Conservation (phyloP, 2,888 invertebrate genomes). For the Eristalinus aeneus region DNA sequence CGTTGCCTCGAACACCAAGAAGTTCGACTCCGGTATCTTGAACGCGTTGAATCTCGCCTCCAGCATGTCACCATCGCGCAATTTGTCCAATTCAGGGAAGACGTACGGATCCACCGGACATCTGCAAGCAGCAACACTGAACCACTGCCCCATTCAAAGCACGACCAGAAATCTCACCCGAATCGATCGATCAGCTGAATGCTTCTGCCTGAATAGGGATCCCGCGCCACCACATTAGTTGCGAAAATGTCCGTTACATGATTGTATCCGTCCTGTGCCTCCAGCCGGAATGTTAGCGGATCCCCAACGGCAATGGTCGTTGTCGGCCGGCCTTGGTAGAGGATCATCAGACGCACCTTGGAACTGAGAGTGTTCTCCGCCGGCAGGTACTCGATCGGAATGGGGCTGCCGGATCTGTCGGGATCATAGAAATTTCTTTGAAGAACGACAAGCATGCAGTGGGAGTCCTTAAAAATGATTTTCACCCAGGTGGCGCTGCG, state of each 20-base stretch:
- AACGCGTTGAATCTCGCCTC: conserved; percentile 96
- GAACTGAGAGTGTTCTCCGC: conserved; percentile 95
- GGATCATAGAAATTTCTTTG: conserved; percentile 81
- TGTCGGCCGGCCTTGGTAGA: conserved; percentile 94
- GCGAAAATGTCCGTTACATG: conserved; percentile 95
- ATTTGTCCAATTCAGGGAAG: conserved; percentile 93
- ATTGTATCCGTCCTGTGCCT: conserved; percentile 94
- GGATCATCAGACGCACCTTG: conserved; percentile 89
- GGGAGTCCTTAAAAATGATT: conserved; percentile 55
- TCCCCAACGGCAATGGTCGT: conserved; percentile 97
- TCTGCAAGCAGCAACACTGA: conserved; percentile 80
- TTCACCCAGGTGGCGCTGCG: neutral
- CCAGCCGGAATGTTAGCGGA: conserved; percentile 92
- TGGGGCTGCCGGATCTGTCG: conserved; percentile 93
- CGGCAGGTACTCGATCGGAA: conserved; percentile 95
- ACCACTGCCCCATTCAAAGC: neutral
- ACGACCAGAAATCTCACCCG: conserved; percentile 84
- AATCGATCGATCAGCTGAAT: conserved; percentile 94
- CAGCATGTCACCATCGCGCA: conserved; percentile 91
- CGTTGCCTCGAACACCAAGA: conserved; percentile 95
- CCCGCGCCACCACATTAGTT: conserved; percentile 94
- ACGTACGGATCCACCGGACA: conserved; percentile 96
- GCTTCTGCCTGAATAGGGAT: conserved; percentile 94
- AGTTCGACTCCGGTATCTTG: conserved; percentile 96
- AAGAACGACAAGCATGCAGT: conserved; percentile 44